These are phyloP conservation scores for Lobophora halterata DNA, from an alignment of 2,888 invertebrate species.

Conservation along the genomic window DNA sequence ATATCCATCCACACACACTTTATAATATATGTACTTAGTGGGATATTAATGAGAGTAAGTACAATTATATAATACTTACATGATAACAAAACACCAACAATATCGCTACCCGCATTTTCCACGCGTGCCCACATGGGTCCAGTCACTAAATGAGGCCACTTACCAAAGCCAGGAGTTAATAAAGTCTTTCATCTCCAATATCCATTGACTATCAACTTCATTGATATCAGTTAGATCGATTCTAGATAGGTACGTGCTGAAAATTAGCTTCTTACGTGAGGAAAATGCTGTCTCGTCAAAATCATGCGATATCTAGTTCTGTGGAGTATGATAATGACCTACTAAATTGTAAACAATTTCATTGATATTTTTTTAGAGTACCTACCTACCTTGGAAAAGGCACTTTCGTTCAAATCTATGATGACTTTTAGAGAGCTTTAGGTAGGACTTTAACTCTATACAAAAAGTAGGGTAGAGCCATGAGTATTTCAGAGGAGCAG, in stretches of 20 bases:
- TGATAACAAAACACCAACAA: conserved; percentile 29
- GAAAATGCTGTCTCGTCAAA: too few relatives aligned
- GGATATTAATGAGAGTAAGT: too few relatives aligned
- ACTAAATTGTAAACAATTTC: conserved; percentile 11
- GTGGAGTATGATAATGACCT: conserved; percentile 20
- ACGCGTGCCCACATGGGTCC: conserved; percentile 33
- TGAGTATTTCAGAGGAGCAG: too few relatives aligned
- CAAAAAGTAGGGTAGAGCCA: too few relatives aligned
- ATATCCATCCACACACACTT: too few relatives aligned
- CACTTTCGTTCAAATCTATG: too few relatives aligned
- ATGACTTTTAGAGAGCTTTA: too few relatives aligned
- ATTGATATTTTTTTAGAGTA: conserved; percentile 4
- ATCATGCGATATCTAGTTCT: conserved; percentile 16
- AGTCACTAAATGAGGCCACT: conserved; percentile 29
- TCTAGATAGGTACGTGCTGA: conserved; percentile 30
- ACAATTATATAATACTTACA: conserved; percentile 26
- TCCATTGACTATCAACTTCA: conserved; percentile 3
- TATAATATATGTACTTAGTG: too few relatives aligned
- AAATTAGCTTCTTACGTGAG: conserved; percentile 36
- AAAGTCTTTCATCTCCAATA: conserved; percentile 16
- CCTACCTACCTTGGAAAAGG: too few relatives aligned
- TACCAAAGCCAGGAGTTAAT: conserved; percentile 17
- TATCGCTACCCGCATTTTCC: conserved; percentile 38
- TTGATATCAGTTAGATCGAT: conserved; percentile 11
- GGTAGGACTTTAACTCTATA: too few relatives aligned